Percentiles rank a stretch among this genome's conserved stretches.
Conservation (phyloP, 2,888 invertebrate genomes). For the Drosophila colorata region DNA sequence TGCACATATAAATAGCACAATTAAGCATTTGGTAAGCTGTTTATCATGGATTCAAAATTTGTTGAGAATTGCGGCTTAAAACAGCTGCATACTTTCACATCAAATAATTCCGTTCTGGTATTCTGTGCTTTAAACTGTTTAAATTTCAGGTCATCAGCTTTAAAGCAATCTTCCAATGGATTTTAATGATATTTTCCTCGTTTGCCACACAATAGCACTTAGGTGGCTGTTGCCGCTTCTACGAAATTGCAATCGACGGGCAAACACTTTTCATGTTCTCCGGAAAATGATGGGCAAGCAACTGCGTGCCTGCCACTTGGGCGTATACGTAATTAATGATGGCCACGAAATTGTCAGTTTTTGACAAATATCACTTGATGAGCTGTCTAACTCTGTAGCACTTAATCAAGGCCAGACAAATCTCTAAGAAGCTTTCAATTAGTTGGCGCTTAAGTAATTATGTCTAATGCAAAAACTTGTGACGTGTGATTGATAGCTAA, state of each 20-base stretch:
- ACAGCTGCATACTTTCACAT: slow-evolving; percentile 16
- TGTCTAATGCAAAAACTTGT: slow-evolving; percentile 52
- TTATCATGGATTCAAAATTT: no score
- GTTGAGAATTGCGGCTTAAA: not conserved
- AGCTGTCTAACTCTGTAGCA: slow-evolving; percentile 51
- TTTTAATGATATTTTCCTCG: slow-evolving; percentile 45
- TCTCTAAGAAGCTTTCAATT: slow-evolving; percentile 73
- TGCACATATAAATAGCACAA: not conserved
- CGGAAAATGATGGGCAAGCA: not conserved
- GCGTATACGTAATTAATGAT: slow-evolving; percentile 69
- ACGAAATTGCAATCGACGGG: slow-evolving; percentile 42
- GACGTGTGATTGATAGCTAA: slow-evolving; percentile 53
- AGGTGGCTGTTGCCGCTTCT: slow-evolving; percentile 19
- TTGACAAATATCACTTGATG: slow-evolving; percentile 65
- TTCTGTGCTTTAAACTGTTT: slow-evolving; percentile 5
- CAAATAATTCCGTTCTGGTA: not conserved
- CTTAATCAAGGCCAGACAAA: slow-evolving; percentile 69
- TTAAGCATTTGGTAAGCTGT: no score
- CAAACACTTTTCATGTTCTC: slow-evolving; percentile 48
- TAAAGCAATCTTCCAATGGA: slow-evolving; percentile 28
- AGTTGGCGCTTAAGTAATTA: slow-evolving; percentile 72
- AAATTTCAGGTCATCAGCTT: slow-evolving; percentile 10
- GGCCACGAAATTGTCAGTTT: slow-evolving; percentile 40
- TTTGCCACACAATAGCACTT: slow-evolving; percentile 49
- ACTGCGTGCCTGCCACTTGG: slow-evolving; percentile 26